Evolutionary conservation across 2,797 vertebrate genomes (phyloP).

Genomic region (Amblyopsis hoosieri): DNA sequence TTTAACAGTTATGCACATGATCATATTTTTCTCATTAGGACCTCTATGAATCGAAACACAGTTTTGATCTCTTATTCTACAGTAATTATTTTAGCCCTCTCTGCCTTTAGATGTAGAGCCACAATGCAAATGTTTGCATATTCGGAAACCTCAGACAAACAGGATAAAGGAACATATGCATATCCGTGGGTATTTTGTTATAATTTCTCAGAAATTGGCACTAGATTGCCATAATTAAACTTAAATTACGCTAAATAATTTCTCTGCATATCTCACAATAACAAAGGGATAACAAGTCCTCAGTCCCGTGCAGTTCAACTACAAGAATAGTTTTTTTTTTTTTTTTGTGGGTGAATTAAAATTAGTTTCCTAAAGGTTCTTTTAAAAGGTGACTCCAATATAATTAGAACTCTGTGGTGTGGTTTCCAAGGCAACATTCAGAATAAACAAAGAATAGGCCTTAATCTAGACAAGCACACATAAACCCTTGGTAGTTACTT

Average conservation of each 20-base stretch:
- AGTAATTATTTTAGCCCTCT: conserved; percentile 12
- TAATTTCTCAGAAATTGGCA: conserved; percentile 10
- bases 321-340: neutral
- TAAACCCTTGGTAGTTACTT: too few relatives aligned
- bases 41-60: conserved; percentile 16
- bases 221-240: conserved; percentile 22
- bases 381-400: neutral
- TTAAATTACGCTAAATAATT: conserved; percentile 1
- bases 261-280: neutral
- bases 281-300: neutral
- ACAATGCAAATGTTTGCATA: neutral
- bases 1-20: conserved; percentile 5
- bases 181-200: conserved; percentile 15
- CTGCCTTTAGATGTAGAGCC: conserved; percentile 10
- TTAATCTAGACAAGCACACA: too few relatives aligned
- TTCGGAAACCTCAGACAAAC: conserved; percentile 13
- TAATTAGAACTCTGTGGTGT: too few relatives aligned
- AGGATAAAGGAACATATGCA: conserved; percentile 21
- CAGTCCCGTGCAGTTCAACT: neutral
- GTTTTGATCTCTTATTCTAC: neutral
- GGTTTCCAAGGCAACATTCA: too few relatives aligned
- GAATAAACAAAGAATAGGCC: too few relatives aligned
- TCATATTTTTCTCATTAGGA: conserved; percentile 39
- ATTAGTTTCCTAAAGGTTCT: neutral
- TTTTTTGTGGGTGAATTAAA: neutral